Conservation (phyloP, 92 coral and sea anemone species). For the Paramuricea clavata region DNA sequence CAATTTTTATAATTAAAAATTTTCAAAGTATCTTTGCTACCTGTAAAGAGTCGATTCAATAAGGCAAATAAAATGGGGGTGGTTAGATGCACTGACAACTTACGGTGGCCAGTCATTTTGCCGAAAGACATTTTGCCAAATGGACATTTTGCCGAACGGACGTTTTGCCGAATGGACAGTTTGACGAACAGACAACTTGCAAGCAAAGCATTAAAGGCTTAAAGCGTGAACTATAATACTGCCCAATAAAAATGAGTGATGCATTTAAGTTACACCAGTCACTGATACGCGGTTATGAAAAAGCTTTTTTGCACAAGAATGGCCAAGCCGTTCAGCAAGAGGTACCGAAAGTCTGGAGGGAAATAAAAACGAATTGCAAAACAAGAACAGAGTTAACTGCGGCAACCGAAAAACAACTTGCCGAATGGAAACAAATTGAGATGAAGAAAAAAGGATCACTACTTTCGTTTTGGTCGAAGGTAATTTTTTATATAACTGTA, state of each 20-base stretch:
- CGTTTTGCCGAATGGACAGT: too few species aligned
- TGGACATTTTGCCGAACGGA: too few species aligned
- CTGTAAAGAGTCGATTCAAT: too few species aligned
- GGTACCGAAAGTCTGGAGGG: neutral
- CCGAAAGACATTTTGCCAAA: too few species aligned
- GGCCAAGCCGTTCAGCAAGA: slow-evolving; percentile 13
- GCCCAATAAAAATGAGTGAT: slow-evolving; percentile 6
- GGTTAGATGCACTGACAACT: too few species aligned
- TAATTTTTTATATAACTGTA: slow-evolving; percentile 2
- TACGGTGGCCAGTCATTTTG: too few species aligned
- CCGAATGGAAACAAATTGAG: slow-evolving; percentile 7
- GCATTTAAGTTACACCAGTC: neutral
- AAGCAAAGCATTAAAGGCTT: neutral
- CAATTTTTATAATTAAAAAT: too few species aligned
- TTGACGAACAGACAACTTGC: too few species aligned
- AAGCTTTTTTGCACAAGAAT: neutral
- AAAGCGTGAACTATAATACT: neutral
- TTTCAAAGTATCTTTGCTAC: too few species aligned
- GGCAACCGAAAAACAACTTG: slow-evolving; percentile 21
- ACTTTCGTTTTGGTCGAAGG: slow-evolving; percentile 26
- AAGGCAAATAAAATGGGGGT: too few species aligned
- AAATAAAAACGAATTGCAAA: slow-evolving; percentile 13
- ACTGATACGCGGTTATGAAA: slow-evolving; percentile 10
- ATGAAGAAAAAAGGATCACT: neutral
- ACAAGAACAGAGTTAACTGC: slow-evolving; percentile 14